Base-by-base conservation (phyloP, 1,140 invertebrate species). In the Aporrectodea caliginosa region DNA sequence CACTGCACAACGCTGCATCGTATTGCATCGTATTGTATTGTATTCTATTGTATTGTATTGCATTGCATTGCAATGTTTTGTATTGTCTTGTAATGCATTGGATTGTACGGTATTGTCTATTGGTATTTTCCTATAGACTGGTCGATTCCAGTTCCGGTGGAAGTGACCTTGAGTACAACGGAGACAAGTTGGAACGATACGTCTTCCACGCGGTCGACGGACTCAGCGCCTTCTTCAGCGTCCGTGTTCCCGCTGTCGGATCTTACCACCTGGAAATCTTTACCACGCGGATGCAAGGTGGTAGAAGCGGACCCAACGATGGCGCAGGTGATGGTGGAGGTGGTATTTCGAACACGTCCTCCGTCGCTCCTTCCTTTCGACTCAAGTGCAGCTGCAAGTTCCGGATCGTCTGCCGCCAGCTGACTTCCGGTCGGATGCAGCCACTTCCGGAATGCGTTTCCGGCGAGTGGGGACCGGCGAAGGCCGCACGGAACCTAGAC, bases 331-430 rank as follows among this genome's bases (percentile, higher is more conserved):
- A 22, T 22, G 43, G 6, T 6, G 43, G 22, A 6, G 6, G 43
- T 58, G 6, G 6, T 58, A 58, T 22, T 22, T 12, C 43, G 6
- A 22, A 6, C 43, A 12, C 43, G 6, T 58, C 43, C 43, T 58
- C 43, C 43, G 22, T 12, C 43, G 22, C 6, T 6, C 6, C 43
- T 22, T 58, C 43, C 22, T 98, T 99, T 93, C 98, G 98, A 88
- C 97, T 99, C 88, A 99, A 99, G 89, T 97, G 95, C 86, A 96
- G 99, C n/a, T 98, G 97, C 90, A 99, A 99, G 89, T 98, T 99
- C 85, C 98, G 98, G 85, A 98, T 99, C 80, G 92, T 94, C 71
- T 79, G 78, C 31, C 22, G 29, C 16, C 33, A 34, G 69, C 30
- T 73, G 34, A 73, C 31, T 69, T 71, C 29, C 70, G 43, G 43